phyloP scores from a whole-genome alignment of 2,113 vertebrate genomes.

The Camelus dromedarius region DNA sequence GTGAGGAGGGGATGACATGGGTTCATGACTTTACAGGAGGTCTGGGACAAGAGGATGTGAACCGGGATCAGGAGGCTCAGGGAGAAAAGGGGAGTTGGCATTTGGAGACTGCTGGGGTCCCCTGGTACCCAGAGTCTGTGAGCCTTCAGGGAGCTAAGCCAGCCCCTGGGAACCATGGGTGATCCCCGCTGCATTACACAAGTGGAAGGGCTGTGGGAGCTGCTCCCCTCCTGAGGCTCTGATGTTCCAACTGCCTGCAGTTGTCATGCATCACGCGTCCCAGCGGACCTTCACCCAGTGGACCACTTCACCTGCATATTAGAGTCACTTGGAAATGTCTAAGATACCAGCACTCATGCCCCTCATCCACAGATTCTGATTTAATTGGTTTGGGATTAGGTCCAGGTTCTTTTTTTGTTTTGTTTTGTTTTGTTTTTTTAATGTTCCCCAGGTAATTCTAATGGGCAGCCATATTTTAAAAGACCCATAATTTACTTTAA shows the following conservation, averaged over 20 bases:
- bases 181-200: neutral
- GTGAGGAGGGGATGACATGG: neutral
- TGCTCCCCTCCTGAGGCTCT: neutral
- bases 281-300: accelerated
- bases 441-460: neutral
- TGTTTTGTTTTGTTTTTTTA: neutral
- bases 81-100: neutral
- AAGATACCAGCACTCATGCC: neutral
- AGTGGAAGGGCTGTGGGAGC: neutral
- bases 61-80: neutral
- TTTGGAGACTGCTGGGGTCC: neutral
- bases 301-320: neutral
- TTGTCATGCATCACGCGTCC: neutral
- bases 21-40: neutral
- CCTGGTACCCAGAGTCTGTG: too few relatives aligned
- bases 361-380: neutral
- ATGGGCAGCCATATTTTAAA: neutral
- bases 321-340: neutral
- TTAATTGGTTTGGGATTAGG: neutral
- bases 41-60: neutral
- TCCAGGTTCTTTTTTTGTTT: neutral
- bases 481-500: neutral
- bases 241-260: neutral
- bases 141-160: neutral
- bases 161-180: neutral